Conservation (phyloP, 2,113 vertebrate species). For the Phaethornis superciliosus region DNA sequence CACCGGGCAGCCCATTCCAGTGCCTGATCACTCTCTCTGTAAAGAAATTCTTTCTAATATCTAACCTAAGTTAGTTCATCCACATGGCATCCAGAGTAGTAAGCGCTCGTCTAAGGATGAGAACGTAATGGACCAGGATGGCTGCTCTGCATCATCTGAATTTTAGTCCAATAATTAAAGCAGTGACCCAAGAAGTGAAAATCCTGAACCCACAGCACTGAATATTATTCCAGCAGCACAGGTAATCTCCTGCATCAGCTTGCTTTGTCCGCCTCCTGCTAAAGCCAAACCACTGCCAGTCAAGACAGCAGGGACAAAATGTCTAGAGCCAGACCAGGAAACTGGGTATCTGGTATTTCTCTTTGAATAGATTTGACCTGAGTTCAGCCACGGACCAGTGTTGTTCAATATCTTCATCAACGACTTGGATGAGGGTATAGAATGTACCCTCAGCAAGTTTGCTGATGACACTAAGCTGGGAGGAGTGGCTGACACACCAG, state of each 20-base stretch:
- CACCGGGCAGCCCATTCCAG: no score
- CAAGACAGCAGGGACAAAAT: background rate
- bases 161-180: background rate
- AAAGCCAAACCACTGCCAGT: background rate
- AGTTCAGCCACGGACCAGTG: background rate
- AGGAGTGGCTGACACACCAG: no score
- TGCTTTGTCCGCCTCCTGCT: background rate
- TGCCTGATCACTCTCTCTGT: no score
- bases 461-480: no score
- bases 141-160: background rate
- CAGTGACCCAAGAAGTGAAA: background rate
- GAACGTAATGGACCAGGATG: background rate
- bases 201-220: background rate
- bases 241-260: background rate
- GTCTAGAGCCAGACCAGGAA: background rate
- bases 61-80: no score
- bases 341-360: background rate
- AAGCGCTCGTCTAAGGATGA: background rate
- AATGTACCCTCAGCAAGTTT: no score
- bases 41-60: no score
- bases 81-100: background rate
- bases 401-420: no score
- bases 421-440: no score
- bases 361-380: background rate
- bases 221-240: background rate